Percentiles rank a stretch among this genome's conserved stretches.
Evolutionary conservation across 1,140 invertebrate genomes (phyloP).

Genomic region (Papilio dardanus): DNA sequence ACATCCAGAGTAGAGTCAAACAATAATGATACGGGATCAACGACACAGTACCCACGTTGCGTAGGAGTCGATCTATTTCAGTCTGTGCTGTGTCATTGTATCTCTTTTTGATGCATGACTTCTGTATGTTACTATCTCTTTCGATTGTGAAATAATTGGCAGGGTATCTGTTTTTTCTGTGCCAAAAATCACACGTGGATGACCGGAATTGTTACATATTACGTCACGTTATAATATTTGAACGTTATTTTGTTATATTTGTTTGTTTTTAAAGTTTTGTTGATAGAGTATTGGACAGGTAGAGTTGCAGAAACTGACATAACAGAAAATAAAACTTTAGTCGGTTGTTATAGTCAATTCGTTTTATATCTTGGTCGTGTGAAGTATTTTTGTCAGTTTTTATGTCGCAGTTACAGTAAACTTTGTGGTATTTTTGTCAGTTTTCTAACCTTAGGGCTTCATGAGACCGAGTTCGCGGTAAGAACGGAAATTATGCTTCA

Average conservation of each 20-base stretch:
- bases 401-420: background rate
- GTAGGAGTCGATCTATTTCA: conserved; percentile 76
- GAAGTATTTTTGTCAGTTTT: background rate
- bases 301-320: background rate
- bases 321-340: background rate
- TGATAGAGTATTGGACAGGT: too few species aligned
- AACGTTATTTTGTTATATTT: background rate
- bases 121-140: conserved; percentile 46
- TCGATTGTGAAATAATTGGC: conserved; percentile 78
- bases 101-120: conserved; percentile 48
- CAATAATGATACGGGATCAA: conserved; percentile 71
- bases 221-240: conserved; percentile 13
- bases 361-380: background rate
- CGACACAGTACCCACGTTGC: conserved; percentile 65
- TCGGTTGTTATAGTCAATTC: background rate
- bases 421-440: background rate
- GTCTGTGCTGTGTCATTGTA: conserved; percentile 52
- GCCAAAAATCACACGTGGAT: conserved; percentile 74
- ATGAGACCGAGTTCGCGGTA: too few species aligned
- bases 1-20: conserved; percentile 46
- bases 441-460: too few species aligned
- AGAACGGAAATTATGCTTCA: too few species aligned
- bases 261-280: background rate
- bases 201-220: conserved; percentile 44
- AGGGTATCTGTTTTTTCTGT: conserved; percentile 55